These are phyloP conservation scores for Tromatobia lineatoria DNA, from an alignment of 2,888 invertebrate species.

Conservation along the genomic window DNA sequence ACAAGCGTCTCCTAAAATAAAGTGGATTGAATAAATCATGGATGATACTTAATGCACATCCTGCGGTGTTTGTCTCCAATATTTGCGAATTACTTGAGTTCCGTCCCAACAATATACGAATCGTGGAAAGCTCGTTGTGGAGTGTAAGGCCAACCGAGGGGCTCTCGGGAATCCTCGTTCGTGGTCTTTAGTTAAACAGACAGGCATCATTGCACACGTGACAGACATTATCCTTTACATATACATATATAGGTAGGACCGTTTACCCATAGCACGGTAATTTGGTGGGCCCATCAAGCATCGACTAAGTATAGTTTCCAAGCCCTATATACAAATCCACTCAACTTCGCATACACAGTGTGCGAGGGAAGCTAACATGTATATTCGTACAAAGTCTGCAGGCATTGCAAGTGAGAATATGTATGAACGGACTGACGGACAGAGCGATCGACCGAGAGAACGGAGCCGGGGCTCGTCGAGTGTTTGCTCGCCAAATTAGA, in stretches of 20 bases:
- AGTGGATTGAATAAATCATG: constrained; percentile 1
- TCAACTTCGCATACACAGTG: constrained; percentile 21
- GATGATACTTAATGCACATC: constrained; percentile 11
- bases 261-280: constrained; percentile 50
- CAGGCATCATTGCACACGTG: constrained; percentile 50
- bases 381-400: constrained; percentile 56
- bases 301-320: constrained; percentile 35
- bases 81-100: constrained; percentile 29
- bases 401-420: constrained; percentile 35
- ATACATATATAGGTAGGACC: constrained; percentile 11
- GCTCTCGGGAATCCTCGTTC: constrained; percentile 42
- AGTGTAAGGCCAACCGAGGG: constrained; percentile 7
- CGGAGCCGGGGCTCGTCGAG: constrained; percentile 71
- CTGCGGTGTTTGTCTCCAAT: constrained; percentile 32
- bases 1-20: neutral
- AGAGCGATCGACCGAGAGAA: constrained; percentile 51
- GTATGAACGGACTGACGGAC: constrained; percentile 61
- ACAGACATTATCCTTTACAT: constrained; percentile 49
- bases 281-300: constrained; percentile 41
- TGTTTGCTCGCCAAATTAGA: constrained; percentile 84
- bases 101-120: neutral
- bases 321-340: constrained; percentile 54
- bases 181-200: constrained; percentile 57
- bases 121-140: constrained; percentile 4
- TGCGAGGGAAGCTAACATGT: constrained; percentile 5